phyloP scores from a whole-genome alignment of 2,113 vertebrate species.

The Sinocyclocheilus grahami region DNA sequence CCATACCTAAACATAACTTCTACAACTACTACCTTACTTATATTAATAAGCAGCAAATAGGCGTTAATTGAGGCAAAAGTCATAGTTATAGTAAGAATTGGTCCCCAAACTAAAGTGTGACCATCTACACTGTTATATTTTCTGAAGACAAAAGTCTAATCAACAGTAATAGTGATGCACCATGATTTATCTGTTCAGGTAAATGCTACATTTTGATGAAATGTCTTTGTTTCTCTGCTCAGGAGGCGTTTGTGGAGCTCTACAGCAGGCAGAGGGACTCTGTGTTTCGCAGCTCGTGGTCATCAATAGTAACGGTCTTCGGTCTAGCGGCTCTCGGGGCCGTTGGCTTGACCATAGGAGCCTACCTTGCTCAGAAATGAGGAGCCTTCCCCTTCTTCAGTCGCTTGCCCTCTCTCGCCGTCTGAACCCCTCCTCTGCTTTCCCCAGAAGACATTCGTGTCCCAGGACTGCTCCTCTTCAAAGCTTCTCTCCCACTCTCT shows the following conservation, averaged over 20 bases:
- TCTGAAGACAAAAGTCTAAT: background rate
- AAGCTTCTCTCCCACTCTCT: constrained; percentile 56
- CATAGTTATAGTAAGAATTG: no score
- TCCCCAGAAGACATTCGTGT: constrained; percentile 56
- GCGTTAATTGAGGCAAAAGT: no score
- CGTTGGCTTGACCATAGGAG: constrained; percentile 93
- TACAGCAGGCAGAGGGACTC: constrained; percentile 87
- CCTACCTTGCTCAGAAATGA: constrained; percentile 96
- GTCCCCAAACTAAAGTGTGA: no score
- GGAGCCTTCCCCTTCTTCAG: constrained; percentile 43
- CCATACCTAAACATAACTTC: no score
- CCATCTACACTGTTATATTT: background rate
- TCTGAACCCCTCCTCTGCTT: constrained; percentile 27
- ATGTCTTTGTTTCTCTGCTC: constrained; percentile 49
- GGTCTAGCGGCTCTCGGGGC: constrained; percentile 93
- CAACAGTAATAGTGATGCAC: background rate
- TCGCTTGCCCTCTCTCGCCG: background rate
- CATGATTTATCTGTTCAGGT: background rate
- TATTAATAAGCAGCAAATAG: no score
- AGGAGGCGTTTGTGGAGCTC: constrained; percentile 97
- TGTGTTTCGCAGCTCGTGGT: constrained; percentile 89
- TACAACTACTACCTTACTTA: no score
- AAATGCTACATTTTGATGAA: background rate
- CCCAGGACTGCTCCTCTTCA: constrained; percentile 67
- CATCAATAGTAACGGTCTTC: constrained; percentile 92